A percentile compares a stretch with the other conserved stretches of the same genome.
Evolutionary conservation across 2,888 invertebrate species (phyloP).

Genomic region (Blastobasis adustella): DNA sequence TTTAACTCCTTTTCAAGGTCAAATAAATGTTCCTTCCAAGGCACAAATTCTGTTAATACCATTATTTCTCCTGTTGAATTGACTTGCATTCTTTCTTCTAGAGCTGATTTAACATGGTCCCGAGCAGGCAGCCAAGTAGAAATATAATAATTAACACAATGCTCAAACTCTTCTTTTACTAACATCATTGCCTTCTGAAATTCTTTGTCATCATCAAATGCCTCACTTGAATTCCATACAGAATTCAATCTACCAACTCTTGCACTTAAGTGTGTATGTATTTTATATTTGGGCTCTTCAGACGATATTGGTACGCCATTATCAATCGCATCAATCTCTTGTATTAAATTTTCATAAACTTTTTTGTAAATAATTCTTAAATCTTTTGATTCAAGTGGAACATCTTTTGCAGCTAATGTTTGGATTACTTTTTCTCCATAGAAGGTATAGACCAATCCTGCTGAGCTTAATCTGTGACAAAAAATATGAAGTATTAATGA

Average conservation of each 20-base stretch:
- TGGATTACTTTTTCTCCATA: slow-evolving; percentile 89
- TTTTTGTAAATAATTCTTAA: slow-evolving; percentile 76
- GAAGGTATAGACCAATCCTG: slow-evolving; percentile 93
- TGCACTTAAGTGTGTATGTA: slow-evolving; percentile 85
- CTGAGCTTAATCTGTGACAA: slow-evolving; percentile 88
- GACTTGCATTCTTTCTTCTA: slow-evolving; percentile 79
- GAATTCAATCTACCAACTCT: slow-evolving; percentile 88
- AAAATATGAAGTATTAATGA: neutral
- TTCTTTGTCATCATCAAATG: slow-evolving; percentile 68
- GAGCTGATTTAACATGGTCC: slow-evolving; percentile 81
- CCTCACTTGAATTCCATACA: slow-evolving; percentile 82
- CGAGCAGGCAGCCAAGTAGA: slow-evolving; percentile 92
- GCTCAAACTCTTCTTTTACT: slow-evolving; percentile 86
- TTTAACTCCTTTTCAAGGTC: slow-evolving; percentile 84
- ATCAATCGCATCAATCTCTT: slow-evolving; percentile 97
- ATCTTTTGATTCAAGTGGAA: slow-evolving; percentile 56
- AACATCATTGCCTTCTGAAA: slow-evolving; percentile 87
- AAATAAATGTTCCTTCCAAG: slow-evolving; percentile 94
- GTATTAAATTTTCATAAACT: slow-evolving; percentile 90
- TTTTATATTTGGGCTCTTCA: slow-evolving; percentile 82
- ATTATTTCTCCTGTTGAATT: slow-evolving; percentile 89
- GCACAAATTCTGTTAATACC: slow-evolving; percentile 80
- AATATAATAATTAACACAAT: slow-evolving; percentile 77
- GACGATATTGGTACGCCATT: slow-evolving; percentile 93
- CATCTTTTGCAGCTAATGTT: slow-evolving; percentile 60